Base-by-base conservation (phyloP, 2,797 vertebrate species). In the Melanotaenia nigrans region DNA sequence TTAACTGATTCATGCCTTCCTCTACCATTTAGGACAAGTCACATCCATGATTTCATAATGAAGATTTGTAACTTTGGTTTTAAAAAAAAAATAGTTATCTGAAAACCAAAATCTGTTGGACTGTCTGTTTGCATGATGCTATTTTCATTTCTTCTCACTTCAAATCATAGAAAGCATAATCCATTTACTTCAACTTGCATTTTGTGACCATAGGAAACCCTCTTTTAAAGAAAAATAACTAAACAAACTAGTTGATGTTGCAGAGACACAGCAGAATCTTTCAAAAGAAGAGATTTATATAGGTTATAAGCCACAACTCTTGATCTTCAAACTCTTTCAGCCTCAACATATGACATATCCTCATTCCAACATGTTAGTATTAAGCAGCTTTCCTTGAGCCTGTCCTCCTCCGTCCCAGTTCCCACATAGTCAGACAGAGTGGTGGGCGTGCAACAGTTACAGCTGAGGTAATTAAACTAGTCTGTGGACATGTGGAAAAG, bases 401-500 rank as follows among this genome's bases (percentile, higher is more conserved):
- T 79, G 65, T 89, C 87, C 86, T 83, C 84, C 82, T 82, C 85
- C 83, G 71, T 73, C 59, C 79, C 47, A 73, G 73, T 94, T 94
- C 92, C 91, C 93, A 94, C 91, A 92, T 76, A 82, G 70, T 58
- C 62, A 85, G 84, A 75, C 78, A 42, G 40, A 71, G 81, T 22
- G 77, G 89, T 92, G 86, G 91, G 83, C 70, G 91, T 93, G 78
- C 79, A 80, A 85, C 66, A 73, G 86, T 71, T 89, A 84, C 90
- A 92, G 90, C 88, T 91, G 90, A 92, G 85, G 85, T 91, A 86
- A 93, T 94, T 92, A 93, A 94, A 93, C 84, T 79, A 73, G 86
- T 78, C 85, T 60, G 73, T 51, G 79, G 83, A 89, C 93, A 92
- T 94, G 92, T 94, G 93, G 93, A 93, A 94, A 95, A 95, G 71